Evolutionary conservation across 2,113 vertebrate genomes (phyloP).

Genomic region (Ceuthmochares aereus): DNA sequence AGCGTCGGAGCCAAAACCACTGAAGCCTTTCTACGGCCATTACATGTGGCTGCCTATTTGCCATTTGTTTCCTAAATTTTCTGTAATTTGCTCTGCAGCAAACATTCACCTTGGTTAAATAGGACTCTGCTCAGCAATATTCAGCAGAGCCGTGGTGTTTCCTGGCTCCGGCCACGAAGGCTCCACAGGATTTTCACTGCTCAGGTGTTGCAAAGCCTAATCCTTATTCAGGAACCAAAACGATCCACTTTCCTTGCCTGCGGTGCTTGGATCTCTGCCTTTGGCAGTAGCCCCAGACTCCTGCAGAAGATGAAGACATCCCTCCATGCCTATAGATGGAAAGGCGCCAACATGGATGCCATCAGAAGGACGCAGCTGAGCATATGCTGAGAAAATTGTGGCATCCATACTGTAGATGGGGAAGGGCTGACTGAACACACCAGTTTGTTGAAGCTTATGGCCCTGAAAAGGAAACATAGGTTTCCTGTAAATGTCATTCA

Average conservation of each 20-base stretch:
- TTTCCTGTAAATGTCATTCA: conserved; percentile 72
- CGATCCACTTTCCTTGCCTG: conserved; percentile 71
- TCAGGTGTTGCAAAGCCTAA: conserved; percentile 76
- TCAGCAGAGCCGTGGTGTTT: conserved; percentile 39
- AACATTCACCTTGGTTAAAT: conserved; percentile 50
- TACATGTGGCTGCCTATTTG: background rate
- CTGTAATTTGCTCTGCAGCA: conserved; percentile 48
- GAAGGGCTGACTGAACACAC: conserved; percentile 63
- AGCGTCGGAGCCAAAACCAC: background rate
- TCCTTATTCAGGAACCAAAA: conserved; percentile 76
- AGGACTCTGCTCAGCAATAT: conserved; percentile 49
- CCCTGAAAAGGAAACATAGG: conserved; percentile 70
- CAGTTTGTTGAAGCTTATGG: conserved; percentile 63
- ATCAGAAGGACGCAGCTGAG: conserved; percentile 73
- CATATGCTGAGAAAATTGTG: conserved; percentile 77
- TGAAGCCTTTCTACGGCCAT: background rate
- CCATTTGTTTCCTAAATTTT: conserved; percentile 45
- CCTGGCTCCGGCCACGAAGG: conserved; percentile 49
- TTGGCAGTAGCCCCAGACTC: conserved; percentile 79
- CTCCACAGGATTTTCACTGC: conserved; percentile 73
- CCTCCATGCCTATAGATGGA: conserved; percentile 75
- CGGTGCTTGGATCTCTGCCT: conserved; percentile 77
- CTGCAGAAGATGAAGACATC: conserved; percentile 78
- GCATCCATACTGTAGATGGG: conserved; percentile 65
- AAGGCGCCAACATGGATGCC: conserved; percentile 71